These are phyloP conservation scores for Bradypodion pumilum DNA, from an alignment of 2,797 vertebrate species.

Conservation along the genomic window DNA sequence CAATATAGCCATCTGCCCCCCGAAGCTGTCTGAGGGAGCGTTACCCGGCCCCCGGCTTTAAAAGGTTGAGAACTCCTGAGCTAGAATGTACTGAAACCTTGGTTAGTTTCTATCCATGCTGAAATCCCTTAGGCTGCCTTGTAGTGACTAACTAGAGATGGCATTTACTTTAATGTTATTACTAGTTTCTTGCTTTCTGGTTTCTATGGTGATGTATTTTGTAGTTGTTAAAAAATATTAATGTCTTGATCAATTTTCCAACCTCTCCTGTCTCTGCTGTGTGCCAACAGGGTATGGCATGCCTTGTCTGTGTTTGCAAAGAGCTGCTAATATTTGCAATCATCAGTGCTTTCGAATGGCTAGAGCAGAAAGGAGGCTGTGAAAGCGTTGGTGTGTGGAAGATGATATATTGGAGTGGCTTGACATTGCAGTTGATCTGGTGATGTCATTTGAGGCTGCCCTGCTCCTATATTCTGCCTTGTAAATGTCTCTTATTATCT, in stretches of 20 bases:
- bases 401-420: conserved; percentile 71
- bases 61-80: too few species aligned
- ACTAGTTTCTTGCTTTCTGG: conserved; percentile 59
- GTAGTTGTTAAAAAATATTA: conserved; percentile 45
- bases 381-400: conserved; percentile 66
- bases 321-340: conserved; percentile 35
- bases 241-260: conserved; percentile 31
- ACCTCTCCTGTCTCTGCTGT: conserved; percentile 42
- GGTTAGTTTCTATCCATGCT: conserved; percentile 54
- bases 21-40: too few species aligned
- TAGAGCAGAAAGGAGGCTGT: conserved; percentile 50
- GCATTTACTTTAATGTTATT: conserved; percentile 67
- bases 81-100: conserved; percentile 45
- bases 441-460: conserved; percentile 80
- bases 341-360: conserved; percentile 53
- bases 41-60: too few species aligned
- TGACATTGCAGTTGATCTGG: conserved; percentile 77
- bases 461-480: conserved; percentile 77
- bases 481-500: conserved; percentile 80
- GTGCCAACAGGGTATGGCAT: conserved; percentile 42
- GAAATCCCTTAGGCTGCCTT: conserved; percentile 47
- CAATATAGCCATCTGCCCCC: too few species aligned
- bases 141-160: conserved; percentile 68
- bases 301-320: conserved; percentile 52
- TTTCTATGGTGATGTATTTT: conserved; percentile 69